Conservation (phyloP, 2,888 invertebrate species). For the Oscheius sp. region DNA sequence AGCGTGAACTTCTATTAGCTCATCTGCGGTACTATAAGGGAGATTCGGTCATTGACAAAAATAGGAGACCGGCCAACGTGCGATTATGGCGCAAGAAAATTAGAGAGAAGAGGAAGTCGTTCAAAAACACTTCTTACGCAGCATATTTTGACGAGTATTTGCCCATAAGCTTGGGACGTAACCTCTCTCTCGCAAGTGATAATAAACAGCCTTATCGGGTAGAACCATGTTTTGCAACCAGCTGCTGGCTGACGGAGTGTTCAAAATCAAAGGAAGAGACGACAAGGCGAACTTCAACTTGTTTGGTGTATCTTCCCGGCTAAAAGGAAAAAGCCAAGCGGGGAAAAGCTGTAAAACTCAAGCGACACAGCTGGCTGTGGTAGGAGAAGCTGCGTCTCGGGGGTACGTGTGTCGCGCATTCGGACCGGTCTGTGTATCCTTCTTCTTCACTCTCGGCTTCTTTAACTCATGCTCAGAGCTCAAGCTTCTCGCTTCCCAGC, state of each 20-base stretch:
- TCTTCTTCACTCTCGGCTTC: background rate
- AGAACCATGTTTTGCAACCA: constrained; percentile 12
- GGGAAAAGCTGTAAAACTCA: constrained; percentile 11
- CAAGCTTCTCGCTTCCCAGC: too few species aligned
- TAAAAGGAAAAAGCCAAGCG: background rate
- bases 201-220: constrained; percentile 15
- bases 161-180: too few species aligned
- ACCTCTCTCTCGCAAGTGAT: background rate
- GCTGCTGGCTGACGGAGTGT: background rate
- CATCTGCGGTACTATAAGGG: too few species aligned
- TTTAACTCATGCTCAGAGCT: background rate
- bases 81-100: too few species aligned
- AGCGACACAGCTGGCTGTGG: background rate
- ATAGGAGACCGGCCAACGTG: too few species aligned
- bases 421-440: constrained; percentile 25
- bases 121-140: too few species aligned
- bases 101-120: too few species aligned
- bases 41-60: too few species aligned
- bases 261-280: too few species aligned
- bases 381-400: background rate
- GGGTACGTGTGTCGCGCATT: constrained; percentile 9
- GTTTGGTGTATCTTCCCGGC: background rate
- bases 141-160: too few species aligned
- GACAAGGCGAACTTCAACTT: too few species aligned
- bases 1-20: background rate